Evolutionary conservation across 2,888 invertebrate genomes (phyloP).

Genomic region (Dryadula phaetusa): DNA sequence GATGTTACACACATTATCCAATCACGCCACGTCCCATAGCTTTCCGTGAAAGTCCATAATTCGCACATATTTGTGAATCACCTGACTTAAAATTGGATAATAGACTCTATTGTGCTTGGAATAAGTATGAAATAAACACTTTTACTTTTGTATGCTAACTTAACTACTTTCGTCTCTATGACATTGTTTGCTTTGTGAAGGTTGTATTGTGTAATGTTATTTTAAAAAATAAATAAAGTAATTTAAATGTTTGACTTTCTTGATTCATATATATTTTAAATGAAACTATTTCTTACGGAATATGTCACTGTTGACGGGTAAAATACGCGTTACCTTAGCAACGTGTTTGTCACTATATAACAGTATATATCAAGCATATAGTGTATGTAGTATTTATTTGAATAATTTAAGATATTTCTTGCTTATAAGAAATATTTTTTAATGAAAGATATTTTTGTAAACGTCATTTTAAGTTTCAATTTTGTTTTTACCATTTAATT

Average conservation of each 20-base stretch:
- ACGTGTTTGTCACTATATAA: too few species aligned
- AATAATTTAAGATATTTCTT: too few species aligned
- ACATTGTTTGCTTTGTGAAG: slow-evolving; percentile 33
- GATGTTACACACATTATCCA: slow-evolving; percentile 16
- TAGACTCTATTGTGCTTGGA: slow-evolving; percentile 51
- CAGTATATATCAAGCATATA: too few species aligned
- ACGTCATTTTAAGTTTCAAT: too few species aligned
- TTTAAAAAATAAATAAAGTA: slow-evolving; percentile 6
- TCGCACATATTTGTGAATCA: slow-evolving; percentile 62
- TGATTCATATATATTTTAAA: slow-evolving; percentile 3
- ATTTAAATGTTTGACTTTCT: too few species aligned
- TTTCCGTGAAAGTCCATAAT: slow-evolving; percentile 75
- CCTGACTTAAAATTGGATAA: slow-evolving; percentile 43
- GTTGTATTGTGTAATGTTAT: slow-evolving; percentile 39
- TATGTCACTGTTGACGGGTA: too few species aligned
- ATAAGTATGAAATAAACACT: slow-evolving; percentile 58
- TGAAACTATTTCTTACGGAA: too few species aligned
- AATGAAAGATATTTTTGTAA: too few species aligned
- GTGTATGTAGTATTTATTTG: too few species aligned
- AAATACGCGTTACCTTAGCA: too few species aligned
- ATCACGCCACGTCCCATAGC: slow-evolving; percentile 53
- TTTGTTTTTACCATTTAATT: too few species aligned
- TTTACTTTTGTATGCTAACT: slow-evolving; percentile 57
- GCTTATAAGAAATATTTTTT: too few species aligned
- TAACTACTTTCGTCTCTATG: slow-evolving; percentile 53